Conservation (phyloP, 2,797 vertebrate species). For the Melanotaenia maccullochi region DNA sequence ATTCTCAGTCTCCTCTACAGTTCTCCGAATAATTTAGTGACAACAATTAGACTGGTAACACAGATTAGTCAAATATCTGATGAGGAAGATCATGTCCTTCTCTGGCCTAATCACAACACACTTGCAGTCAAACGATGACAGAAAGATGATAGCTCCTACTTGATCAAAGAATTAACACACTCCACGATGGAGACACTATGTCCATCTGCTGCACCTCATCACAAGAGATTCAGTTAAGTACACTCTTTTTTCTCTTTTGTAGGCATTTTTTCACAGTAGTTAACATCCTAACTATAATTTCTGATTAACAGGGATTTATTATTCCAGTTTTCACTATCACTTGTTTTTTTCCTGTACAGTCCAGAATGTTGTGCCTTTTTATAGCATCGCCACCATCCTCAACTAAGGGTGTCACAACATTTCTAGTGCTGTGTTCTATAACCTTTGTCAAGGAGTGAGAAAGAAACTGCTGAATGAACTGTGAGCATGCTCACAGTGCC, state of each 20-base stretch:
- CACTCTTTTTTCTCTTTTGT: background rate
- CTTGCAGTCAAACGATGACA: constrained; percentile 12
- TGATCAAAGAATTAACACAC: constrained; percentile 1
- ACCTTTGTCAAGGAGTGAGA: constrained; percentile 26
- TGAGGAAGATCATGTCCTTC: background rate
- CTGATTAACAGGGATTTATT: background rate
- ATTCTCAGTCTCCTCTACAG: background rate
- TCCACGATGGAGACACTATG: background rate
- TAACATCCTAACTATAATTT: background rate
- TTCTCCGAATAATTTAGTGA: background rate
- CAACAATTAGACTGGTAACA: background rate
- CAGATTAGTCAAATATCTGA: background rate
- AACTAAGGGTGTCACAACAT: background rate
- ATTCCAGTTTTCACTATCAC: background rate
- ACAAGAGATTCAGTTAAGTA: background rate
- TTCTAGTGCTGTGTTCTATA: constrained; percentile 18
- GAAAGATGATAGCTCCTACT: constrained; percentile 6
- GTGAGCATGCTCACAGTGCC: background rate
- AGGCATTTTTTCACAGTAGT: background rate
- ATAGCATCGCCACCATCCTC: constrained; percentile 7
- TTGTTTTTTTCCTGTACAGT: constrained; percentile 2
- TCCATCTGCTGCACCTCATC: background rate
- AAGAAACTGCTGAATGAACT: constrained; percentile 34
- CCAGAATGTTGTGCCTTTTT: constrained; percentile 30
- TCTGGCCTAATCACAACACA: background rate